phyloP scores from a whole-genome alignment of 2,888 invertebrate species.

The Drosophila antonietae region DNA sequence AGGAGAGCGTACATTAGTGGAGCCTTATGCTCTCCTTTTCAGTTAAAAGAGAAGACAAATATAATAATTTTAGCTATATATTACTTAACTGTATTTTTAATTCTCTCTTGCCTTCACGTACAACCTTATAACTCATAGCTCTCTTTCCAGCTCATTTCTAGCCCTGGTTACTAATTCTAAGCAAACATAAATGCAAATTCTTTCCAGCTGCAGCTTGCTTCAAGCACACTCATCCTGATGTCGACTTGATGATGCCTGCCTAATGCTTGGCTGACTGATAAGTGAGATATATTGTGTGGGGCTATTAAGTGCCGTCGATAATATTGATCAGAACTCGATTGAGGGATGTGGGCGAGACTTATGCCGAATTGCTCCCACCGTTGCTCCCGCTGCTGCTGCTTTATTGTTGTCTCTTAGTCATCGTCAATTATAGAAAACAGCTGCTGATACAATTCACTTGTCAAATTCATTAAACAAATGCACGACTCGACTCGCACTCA shows the following conservation, averaged over 20 bases:
- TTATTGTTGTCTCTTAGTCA: slow-evolving; percentile 27
- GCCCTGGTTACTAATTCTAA: too few species aligned
- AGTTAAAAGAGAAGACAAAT: too few species aligned
- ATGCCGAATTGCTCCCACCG: too few species aligned
- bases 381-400: background rate
- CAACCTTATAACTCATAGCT: too few species aligned
- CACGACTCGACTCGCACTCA: slow-evolving; percentile 24
- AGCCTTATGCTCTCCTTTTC: too few species aligned
- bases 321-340: background rate
- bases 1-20: too few species aligned
- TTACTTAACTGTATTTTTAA: too few species aligned
- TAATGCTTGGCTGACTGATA: background rate
- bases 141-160: too few species aligned
- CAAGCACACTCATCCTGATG: background rate
- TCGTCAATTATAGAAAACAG: slow-evolving; percentile 56
- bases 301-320: background rate
- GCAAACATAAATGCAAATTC: too few species aligned
- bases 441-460: slow-evolving; percentile 55
- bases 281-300: slow-evolving; percentile 1
- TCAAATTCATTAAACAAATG: slow-evolving; percentile 73
- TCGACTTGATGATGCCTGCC: background rate
- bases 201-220: too few species aligned
- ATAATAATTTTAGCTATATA: too few species aligned
- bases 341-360: background rate
- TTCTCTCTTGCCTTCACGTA: too few species aligned